Conservation (phyloP, 1,140 invertebrate species). For the Bradynema listronoti region DNA sequence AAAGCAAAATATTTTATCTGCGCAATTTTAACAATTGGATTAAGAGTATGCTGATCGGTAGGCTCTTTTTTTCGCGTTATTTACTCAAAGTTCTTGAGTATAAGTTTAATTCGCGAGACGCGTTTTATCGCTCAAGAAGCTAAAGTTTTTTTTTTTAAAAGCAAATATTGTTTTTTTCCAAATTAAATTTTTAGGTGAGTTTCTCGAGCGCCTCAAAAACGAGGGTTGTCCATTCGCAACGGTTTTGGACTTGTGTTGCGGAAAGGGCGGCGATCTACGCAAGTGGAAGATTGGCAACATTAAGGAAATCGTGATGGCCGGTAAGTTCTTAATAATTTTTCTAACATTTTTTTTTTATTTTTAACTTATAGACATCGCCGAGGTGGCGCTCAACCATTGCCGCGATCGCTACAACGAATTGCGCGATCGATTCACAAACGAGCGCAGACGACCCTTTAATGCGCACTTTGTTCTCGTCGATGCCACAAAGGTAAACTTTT, state of each 20-base stretch:
- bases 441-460: slow-evolving; percentile 63
- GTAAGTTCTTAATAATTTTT: slow-evolving; percentile 50
- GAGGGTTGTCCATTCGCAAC: slow-evolving; percentile 61
- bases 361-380: slow-evolving; percentile 73
- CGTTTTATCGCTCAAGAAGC: slow-evolving; percentile 13
- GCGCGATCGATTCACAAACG: slow-evolving; percentile 43
- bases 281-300: slow-evolving; percentile 85
- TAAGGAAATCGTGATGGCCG: slow-evolving; percentile 77
- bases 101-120: slow-evolving; percentile 15
- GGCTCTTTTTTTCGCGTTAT: slow-evolving; percentile 30
- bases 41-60: slow-evolving; percentile 83
- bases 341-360: neutral
- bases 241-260: slow-evolving; percentile 68
- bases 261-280: slow-evolving; percentile 90
- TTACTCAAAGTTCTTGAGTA: slow-evolving; percentile 38
- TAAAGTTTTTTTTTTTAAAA: slow-evolving; percentile 12
- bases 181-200: slow-evolving; percentile 50
- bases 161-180: slow-evolving; percentile 29
- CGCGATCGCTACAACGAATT: slow-evolving; percentile 62
- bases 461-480: slow-evolving; percentile 86
- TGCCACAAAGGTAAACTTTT: slow-evolving; percentile 60
- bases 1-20: slow-evolving; percentile 83
- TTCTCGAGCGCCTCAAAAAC: slow-evolving; percentile 63
- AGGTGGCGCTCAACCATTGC: slow-evolving; percentile 78
- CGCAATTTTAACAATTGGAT: slow-evolving; percentile 99